A percentile compares a stretch with the other conserved stretches of the same genome.
phyloP scores from a whole-genome alignment of 1,140 invertebrate species.

The Conus betulinus region DNA sequence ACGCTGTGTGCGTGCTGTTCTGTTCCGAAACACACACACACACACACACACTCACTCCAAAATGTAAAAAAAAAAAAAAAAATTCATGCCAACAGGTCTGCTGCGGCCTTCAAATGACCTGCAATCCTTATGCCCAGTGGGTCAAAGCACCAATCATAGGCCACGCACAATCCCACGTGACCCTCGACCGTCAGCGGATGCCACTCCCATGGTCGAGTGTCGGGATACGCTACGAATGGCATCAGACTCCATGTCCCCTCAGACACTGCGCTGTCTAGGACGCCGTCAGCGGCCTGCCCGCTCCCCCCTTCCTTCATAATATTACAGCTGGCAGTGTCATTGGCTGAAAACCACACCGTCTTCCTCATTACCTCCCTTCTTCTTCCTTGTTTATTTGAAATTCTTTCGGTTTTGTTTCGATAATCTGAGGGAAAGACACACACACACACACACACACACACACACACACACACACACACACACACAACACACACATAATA shows the following conservation, averaged over 20 bases:
- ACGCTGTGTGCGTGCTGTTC: too few species aligned
- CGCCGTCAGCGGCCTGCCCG: constrained; percentile 54
- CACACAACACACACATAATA: too few species aligned
- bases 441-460: too few species aligned
- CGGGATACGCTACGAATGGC: constrained; percentile 71
- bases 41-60: too few species aligned
- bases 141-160: constrained; percentile 51
- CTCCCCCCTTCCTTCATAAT: constrained; percentile 52
- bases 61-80: too few species aligned
- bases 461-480: too few species aligned
- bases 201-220: constrained; percentile 36
- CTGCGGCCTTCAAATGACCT: neutral
- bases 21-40: too few species aligned
- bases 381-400: too few species aligned
- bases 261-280: constrained; percentile 67
- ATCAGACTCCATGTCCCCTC: constrained; percentile 64
- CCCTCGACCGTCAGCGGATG: constrained; percentile 40
- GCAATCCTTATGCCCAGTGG: constrained; percentile 50
- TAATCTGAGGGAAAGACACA: too few species aligned
- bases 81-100: neutral
- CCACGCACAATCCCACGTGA: constrained; percentile 47
- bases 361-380: too few species aligned
- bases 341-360: neutral
- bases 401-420: too few species aligned
- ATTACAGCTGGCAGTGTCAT: neutral